Base-by-base conservation (phyloP, 2,888 invertebrate species). In the Amiota minor region DNA sequence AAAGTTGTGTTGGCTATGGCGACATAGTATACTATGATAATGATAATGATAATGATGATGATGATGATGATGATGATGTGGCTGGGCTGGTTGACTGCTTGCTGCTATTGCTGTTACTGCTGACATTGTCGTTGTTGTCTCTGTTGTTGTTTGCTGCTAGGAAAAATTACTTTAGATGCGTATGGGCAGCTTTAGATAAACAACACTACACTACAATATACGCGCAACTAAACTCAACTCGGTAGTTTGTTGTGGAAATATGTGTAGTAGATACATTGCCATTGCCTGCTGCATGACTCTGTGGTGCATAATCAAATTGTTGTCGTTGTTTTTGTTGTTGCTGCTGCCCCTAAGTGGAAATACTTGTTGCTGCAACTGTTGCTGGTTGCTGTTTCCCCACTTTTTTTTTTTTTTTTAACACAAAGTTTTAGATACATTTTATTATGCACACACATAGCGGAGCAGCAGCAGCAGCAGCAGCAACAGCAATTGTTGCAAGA, bases 301-400 rank as follows among this genome's bases (percentile, higher is more conserved):
- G 82, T 84, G 84, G 87, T 86, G 87, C 83, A 86, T 86, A 83
- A 83, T 83, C 83, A 83, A 83, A 83, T 86, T 85, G 83, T 85
- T 85, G 71, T 53, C 18, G 72, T 69, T 72, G 77, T 78, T 23
- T 77, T 81, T 75, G 75, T 73, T 81, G 81, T 70, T 77, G 80
- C 74, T 81, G 83, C 56, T 79, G 83, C 79, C 81, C 76, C 85
- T 86, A 86, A 83, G 87, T 85, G 87, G 86, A 83, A 86, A 86
- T 86, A 83, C 86, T 85, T 85, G 86, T 86, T 85, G 86, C 84
- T 81, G 86, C 53, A 55, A 45, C 61, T 16, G 49, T 45, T 23
- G 12, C 46, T 35, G 55, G 20, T 56, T 70, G 14, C 75, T 35
- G 35, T 74, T 75, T 49, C 18, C 47, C 47, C n/a, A 23, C 12